phyloP scores from a whole-genome alignment of 2,888 invertebrate genomes.

The Camponotus fellah region DNA sequence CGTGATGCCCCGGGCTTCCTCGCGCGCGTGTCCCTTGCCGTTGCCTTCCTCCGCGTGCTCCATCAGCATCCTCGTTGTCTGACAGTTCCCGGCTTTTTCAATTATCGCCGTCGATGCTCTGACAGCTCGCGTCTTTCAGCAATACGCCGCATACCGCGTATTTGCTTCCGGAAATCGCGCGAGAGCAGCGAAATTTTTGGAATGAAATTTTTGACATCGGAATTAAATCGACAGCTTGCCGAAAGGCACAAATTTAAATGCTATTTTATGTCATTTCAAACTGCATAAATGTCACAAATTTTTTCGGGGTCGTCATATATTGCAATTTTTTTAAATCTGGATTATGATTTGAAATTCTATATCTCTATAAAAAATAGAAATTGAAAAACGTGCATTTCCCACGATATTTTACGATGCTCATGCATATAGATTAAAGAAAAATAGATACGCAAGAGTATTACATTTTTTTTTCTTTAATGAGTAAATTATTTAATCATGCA shows the following conservation, averaged over 20 bases:
- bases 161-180: constrained; percentile 8
- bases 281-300: background rate
- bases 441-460: background rate
- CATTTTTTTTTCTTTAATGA: background rate
- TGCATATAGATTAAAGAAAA: background rate
- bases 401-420: background rate
- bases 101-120: constrained; percentile 37
- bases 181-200: background rate
- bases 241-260: background rate
- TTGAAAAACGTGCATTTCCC: background rate
- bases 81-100: constrained; percentile 47
- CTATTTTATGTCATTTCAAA: background rate
- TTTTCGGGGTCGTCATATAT: background rate
- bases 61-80: constrained; percentile 22
- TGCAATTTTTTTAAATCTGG: background rate
- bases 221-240: constrained; percentile 5
- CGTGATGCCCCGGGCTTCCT: constrained; percentile 76
- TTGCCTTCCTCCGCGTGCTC: constrained; percentile 55
- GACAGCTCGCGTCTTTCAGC: constrained; percentile 37
- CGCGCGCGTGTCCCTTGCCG: constrained; percentile 63
- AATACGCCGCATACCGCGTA: background rate
- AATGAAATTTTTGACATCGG: background rate
- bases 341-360: background rate
- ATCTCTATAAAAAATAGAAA: background rate
- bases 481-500: background rate